Base-by-base conservation (phyloP, 2,888 invertebrate genomes). In the Oligia latruncula region DNA sequence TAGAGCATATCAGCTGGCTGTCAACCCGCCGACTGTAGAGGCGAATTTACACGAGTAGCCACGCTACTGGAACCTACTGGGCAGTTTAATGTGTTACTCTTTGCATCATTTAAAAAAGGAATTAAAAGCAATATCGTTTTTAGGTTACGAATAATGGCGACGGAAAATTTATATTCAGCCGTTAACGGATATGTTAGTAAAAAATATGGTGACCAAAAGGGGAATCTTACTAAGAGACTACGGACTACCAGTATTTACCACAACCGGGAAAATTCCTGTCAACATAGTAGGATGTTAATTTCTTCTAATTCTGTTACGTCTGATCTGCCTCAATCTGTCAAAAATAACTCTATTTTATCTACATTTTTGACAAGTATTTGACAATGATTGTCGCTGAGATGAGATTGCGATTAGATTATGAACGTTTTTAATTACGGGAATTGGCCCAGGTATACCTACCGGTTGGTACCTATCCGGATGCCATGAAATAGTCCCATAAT, bases 1-100 rank as follows among this genome's bases (percentile, higher is more conserved):
- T 13, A 46, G 65, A 23, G 20, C 8, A 84, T 79, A 87, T 84
- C 84, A 84, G 84, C 84, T 84, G 84, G 55, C 35, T 84, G 87
- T 87, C 84, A 84, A 64, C 78, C 29, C 49, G 29, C 52, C 67
- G 23, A 75, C n/a, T 74, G 66, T 72, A 49, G 29, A 35, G 73
- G 29, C 52, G 2, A n/a, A 43, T 72, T n/a, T 73, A 58, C 70
- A 80, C 65, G 52, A 71, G n/a, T 35, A 67, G 79, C 8, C 55
- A 79, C 35, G 35, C 55, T 58, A 58, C 58, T 64, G 60, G 58
- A 81, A n/a, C n/a, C 55, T 58, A 58, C 58, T 64, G 60, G 58
- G 9, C 78, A 78, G 65, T 58, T 20, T 13, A 55, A 11, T n/a
- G 15, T 46, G n/a, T 15, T 15, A 35, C 4, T 49, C 70, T 46